Evolutionary conservation across 2,888 invertebrate genomes (phyloP), one percentile per base, ranked within the genome.

Genomic region (Rugalucina vietnamica): DNA sequence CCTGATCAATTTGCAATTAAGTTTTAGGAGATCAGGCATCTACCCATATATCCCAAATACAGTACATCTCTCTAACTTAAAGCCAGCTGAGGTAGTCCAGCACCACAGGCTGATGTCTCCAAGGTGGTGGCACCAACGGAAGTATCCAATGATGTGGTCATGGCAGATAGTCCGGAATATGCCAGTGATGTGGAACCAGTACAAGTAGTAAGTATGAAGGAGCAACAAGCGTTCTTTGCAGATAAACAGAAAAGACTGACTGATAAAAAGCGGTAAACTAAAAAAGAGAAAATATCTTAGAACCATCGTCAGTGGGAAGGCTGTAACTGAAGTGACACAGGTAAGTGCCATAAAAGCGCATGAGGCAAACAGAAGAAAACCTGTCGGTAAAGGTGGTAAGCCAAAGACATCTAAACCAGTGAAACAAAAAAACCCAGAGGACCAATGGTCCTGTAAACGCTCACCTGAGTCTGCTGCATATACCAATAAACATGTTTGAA

Each of bases 21-120:
- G 75, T 8, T 87, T 88, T 71, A 76, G 60, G 43, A 79, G 71
- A 34, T 39, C 80, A n/a, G 87, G 88, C 10, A 84, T 87, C 1
- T 83, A 75, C 54, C 88, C 87, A 0, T 84, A 71, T 69, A 82
- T 82, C 50, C 79, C 79, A 1, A 39, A 77, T 39, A 57, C 24
- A 24, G 72, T 85, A 60, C 71, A 65, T 76, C 1, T n/a, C n/a
- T n/a, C n/a, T n/a, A n/a, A n/a, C n/a, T n/a, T n/a, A n/a, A n/a
- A n/a, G n/a, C n/a, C n/a, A n/a, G n/a, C n/a, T n/a, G n/a, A n/a
- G n/a, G n/a, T n/a, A n/a, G n/a, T n/a, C n/a, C n/a, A n/a, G n/a
- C n/a, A n/a, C n/a, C n/a, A n/a, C n/a, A n/a, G n/a, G n/a, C n/a
- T n/a, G n/a, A n/a, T n/a, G n/a, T n/a, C n/a, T n/a, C n/a, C n/a